Evolutionary conservation across 2,888 invertebrate species (phyloP).

Genomic region (Ophion obscuratus): DNA sequence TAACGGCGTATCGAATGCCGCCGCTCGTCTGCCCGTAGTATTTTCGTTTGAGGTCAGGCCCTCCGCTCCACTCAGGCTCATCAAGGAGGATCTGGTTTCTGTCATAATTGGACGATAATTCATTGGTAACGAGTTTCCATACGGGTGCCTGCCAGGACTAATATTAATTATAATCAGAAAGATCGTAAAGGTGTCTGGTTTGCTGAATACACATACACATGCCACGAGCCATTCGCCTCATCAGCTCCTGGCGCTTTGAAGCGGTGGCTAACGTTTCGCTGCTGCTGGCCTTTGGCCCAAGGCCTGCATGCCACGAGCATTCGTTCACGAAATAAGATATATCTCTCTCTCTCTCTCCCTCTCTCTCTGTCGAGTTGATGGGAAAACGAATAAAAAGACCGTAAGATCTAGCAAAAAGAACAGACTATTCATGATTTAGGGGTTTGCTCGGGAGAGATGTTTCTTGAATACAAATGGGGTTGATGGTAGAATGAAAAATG

Average conservation of each 20-base stretch:
- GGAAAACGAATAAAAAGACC: conserved; percentile 17
- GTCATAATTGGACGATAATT: conserved; percentile 40
- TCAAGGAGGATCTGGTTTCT: conserved; percentile 35
- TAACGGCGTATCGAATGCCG: not conserved
- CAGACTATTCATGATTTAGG: not conserved
- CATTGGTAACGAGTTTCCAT: conserved; percentile 16
- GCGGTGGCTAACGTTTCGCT: conserved; percentile 27
- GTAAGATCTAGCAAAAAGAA: not conserved
- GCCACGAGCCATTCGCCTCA: conserved; percentile 27
- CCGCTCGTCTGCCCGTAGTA: not conserved
- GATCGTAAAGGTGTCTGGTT: conserved; percentile 11
- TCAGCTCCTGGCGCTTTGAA: conserved; percentile 31
- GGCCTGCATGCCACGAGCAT: conserved; percentile 22
- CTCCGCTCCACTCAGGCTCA: conserved; percentile 6
- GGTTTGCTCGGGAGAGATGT: not conserved
- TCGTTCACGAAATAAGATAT: conserved; percentile 25
- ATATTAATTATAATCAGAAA: conserved; percentile 44
- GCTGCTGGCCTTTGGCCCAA: conserved; percentile 56
- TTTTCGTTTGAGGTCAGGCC: conserved; percentile 6
- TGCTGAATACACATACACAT: not conserved
- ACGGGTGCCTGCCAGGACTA: conserved; percentile 21
- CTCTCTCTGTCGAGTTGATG: conserved; percentile 24
- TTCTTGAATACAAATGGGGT: conserved; percentile 9
- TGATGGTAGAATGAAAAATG: conserved; percentile 18
- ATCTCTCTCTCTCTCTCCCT: not conserved